Conservation (phyloP, 2,797 vertebrate genomes). For the Eremophila alpestris region DNA sequence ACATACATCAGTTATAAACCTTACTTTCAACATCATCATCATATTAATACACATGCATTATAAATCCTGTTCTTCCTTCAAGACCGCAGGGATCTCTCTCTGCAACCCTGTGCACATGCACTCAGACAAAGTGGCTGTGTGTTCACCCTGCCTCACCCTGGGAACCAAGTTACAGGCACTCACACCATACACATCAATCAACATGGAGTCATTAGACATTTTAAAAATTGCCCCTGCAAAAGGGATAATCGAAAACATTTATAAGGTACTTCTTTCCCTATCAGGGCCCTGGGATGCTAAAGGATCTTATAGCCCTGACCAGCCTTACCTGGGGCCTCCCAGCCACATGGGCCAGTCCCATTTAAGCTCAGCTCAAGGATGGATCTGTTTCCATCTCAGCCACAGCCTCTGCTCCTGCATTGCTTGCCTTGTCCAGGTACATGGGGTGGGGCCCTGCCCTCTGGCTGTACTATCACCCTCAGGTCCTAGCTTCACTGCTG, state of each 20-base stretch:
- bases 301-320: neutral
- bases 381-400: neutral
- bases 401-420: neutral
- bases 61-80: neutral
- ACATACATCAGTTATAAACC: neutral
- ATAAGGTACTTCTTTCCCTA: neutral
- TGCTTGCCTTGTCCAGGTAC: neutral
- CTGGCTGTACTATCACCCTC: neutral
- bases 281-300: neutral
- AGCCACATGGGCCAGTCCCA: neutral
- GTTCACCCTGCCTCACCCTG: accelerated
- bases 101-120: accelerated
- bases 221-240: neutral
- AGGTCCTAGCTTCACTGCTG: neutral
- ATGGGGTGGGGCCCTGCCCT: neutral
- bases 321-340: neutral
- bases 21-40: neutral
- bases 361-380: neutral
- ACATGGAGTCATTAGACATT: accelerated
- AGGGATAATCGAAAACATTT: accelerated
- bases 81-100: accelerated
- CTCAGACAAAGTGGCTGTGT: accelerated
- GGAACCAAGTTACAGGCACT: neutral
- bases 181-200: no score
- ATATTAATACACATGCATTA: neutral